phyloP scores from a whole-genome alignment of 2,113 vertebrate genomes.

The Pangasianodon hypophthalmus region DNA sequence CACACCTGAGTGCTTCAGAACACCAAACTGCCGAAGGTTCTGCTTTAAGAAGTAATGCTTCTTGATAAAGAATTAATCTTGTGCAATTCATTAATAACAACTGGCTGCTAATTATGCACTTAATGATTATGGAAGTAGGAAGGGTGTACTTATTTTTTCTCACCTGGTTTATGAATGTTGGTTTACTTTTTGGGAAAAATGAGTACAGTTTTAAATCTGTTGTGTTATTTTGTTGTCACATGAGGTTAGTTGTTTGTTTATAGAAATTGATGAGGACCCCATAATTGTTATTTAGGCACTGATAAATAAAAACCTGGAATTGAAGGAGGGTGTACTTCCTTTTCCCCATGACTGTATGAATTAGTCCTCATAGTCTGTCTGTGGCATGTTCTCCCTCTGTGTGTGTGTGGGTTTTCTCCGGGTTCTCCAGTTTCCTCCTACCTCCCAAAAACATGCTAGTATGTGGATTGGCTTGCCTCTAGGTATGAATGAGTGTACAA shows the following conservation, averaged over 20 bases:
- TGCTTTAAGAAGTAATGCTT: not conserved
- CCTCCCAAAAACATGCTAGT: not conserved
- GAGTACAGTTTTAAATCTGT: not conserved
- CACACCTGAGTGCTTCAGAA: too few species aligned
- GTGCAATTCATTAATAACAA: not conserved
- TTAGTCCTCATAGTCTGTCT: slow-evolving; percentile 13
- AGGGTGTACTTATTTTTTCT: not conserved
- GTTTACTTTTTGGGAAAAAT: not conserved
- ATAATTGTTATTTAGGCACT: not conserved
- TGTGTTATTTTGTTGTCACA: not conserved
- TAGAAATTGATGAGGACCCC: not conserved
- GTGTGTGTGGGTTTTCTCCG: not conserved
- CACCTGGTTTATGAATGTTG: not conserved
- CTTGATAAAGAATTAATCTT: not conserved
- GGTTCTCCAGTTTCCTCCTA: not conserved
- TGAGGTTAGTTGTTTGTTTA: not conserved
- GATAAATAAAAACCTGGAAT: not conserved
- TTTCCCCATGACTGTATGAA: not conserved
- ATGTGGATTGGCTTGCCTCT: not conserved
- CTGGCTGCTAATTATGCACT: not conserved
- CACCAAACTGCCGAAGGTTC: not conserved
- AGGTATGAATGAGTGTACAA: not conserved
- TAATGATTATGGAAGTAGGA: not conserved
- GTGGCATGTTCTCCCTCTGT: not conserved
- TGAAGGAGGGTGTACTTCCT: not conserved